phyloP scores from a whole-genome alignment of 2,113 vertebrate genomes.

The Halcyon senegalensis region DNA sequence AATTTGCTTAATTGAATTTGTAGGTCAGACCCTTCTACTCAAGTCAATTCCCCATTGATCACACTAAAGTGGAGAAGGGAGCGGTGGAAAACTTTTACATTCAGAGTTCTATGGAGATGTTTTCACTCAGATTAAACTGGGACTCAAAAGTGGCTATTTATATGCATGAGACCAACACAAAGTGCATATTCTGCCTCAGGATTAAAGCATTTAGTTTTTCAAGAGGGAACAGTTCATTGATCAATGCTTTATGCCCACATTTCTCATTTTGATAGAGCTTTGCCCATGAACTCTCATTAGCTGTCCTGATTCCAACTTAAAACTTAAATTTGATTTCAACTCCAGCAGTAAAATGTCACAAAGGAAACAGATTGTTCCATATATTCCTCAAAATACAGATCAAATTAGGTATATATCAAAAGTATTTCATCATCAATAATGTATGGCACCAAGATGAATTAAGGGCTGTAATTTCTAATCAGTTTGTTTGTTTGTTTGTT shows the following conservation, averaged over 20 bases:
- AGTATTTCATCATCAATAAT: background rate
- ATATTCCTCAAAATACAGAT: background rate
- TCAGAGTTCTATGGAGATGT: background rate
- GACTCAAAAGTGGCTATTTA: slow-evolving; percentile 46
- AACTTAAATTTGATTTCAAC: slow-evolving; percentile 39
- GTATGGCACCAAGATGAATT: background rate
- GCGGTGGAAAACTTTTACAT: background rate
- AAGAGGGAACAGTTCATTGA: slow-evolving; percentile 47
- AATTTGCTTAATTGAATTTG: slow-evolving; percentile 18
- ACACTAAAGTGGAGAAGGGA: background rate
- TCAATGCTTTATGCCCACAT: slow-evolving; percentile 17
- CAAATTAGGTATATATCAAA: background rate
- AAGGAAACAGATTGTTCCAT: background rate
- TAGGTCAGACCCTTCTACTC: background rate
- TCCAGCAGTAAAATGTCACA: background rate
- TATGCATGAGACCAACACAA: slow-evolving; percentile 49
- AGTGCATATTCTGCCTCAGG: slow-evolving; percentile 73
- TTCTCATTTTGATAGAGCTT: slow-evolving; percentile 58
- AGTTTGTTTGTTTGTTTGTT: background rate
- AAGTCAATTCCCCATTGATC: background rate
- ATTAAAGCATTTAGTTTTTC: slow-evolving; percentile 63
- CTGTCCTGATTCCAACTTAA: slow-evolving; percentile 20
- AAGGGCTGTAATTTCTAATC: background rate
- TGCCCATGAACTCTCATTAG: slow-evolving; percentile 46
- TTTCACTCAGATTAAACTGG: slow-evolving; percentile 37